Conservation (phyloP, 2,888 invertebrate genomes). For the Drosophila subquinaria region DNA sequence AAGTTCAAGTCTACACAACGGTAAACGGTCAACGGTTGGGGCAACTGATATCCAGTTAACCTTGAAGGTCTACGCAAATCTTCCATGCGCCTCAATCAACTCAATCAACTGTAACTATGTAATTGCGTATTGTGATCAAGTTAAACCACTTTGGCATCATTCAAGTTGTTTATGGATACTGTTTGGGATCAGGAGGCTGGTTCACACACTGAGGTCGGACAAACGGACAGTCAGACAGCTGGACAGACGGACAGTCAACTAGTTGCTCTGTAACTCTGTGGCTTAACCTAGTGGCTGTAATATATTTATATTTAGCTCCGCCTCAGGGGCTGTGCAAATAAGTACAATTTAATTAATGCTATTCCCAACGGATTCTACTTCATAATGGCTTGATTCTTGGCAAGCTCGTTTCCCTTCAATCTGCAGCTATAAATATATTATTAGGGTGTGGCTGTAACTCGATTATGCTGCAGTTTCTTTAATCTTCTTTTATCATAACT, state of each 20-base stretch:
- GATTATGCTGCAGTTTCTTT: constrained; percentile 7
- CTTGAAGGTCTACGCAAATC: constrained; percentile 63
- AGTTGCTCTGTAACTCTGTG: no score
- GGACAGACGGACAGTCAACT: neutral
- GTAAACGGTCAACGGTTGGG: constrained; percentile 35
- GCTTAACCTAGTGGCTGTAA: neutral
- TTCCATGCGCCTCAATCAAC: constrained; percentile 31
- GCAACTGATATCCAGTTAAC: constrained; percentile 52
- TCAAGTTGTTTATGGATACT: constrained; percentile 1
- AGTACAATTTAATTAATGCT: constrained; percentile 1
- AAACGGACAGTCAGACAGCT: neutral
- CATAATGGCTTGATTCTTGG: constrained; percentile 14
- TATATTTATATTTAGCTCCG: constrained; percentile 41
- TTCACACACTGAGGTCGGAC: constrained; percentile 12
- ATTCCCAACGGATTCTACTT: constrained; percentile 3
- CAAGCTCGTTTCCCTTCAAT: constrained; percentile 16
- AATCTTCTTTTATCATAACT: neutral
- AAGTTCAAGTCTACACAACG: constrained; percentile 63
- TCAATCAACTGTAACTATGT: neutral
- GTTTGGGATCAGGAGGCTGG: constrained; percentile 38
- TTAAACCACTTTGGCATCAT: constrained; percentile 29
- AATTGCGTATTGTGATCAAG: constrained; percentile 36
- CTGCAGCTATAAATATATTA: neutral
- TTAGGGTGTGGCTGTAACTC: neutral
- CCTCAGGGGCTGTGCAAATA: neutral